Evolutionary conservation across 2,888 invertebrate genomes (phyloP), one percentile per base, ranked within the genome.

Genomic region (Alviniconcha strummeri): DNA sequence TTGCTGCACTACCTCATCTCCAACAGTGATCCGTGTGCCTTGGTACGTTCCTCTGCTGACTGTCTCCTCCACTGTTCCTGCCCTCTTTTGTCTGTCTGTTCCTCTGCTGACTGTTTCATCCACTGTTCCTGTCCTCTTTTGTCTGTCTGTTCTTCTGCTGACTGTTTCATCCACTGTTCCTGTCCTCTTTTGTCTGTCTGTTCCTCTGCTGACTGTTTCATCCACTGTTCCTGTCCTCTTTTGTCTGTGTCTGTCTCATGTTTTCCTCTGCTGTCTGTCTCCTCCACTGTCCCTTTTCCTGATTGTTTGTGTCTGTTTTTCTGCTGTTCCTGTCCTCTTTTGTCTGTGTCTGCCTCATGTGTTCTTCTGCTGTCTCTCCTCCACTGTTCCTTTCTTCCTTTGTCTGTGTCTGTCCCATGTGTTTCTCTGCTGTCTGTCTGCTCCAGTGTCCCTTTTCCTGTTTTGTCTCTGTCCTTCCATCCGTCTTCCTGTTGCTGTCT

Each of bases 1-100:
- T 97, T 99, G 94, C 96, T 98, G 92, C 98, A 99, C 94, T 98
- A 97, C 94, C 96, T 97, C 87, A 95, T 97, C 89, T 96, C 96
- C 71, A 97, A 97, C 94, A 96, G 96, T 90, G 97, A 97, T 94
- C 97, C 97, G 74, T 96, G 96, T 89, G 95, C 96, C 91, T 93
- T 96, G 94, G 96, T 96, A 93, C 94, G 95, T 52, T 8, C 19
- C 13, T 19, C 7, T 17, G 54, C 60, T n/a, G 9, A 19, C 54
- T 75, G 54, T 75, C 55, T 54, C 36, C 36, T 36, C 36, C 36
- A 36, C 36, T 36, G 36, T 36, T 36, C 36, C 36, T 0, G 36
- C 54, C 17, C 52, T 75, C 17, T 52, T 52, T 11, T 54, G 8
- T 74, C 57, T 36, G 36, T 36, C 13, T 71, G 15, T 80, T 8